These are phyloP conservation scores for Megaleporinus macrocephalus DNA, from an alignment of 2,113 vertebrate species.

Conservation along the genomic window DNA sequence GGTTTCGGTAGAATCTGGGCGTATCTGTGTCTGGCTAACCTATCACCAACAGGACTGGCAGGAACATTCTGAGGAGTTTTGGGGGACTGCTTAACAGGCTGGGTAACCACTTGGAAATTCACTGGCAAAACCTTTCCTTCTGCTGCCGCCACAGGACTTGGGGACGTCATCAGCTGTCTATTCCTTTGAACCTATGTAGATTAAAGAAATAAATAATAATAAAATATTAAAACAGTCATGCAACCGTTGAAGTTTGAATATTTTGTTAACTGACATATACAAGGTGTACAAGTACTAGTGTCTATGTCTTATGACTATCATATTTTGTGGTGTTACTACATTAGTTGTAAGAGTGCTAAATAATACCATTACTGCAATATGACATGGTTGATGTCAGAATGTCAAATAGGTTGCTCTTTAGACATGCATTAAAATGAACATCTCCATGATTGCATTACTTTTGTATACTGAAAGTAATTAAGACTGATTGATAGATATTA, in stretches of 20 bases:
- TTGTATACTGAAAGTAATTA: too few relatives aligned
- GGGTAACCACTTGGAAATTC: constrained; percentile 95
- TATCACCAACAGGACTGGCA: constrained; percentile 90
- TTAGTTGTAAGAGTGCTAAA: too few relatives aligned
- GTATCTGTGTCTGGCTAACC: constrained; percentile 86
- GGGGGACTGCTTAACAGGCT: constrained; percentile 93
- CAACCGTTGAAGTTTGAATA: too few relatives aligned
- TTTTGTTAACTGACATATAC: not conserved
- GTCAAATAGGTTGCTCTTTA: too few relatives aligned
- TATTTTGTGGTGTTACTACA: too few relatives aligned
- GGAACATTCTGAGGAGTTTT: constrained; percentile 93
- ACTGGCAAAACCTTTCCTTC: constrained; percentile 81
- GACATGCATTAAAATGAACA: too few relatives aligned
- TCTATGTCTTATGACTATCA: too few relatives aligned
- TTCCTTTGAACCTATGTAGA: constrained; percentile 80
- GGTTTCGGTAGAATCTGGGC: constrained; percentile 89
- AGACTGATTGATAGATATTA: too few relatives aligned
- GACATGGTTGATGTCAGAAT: too few relatives aligned
- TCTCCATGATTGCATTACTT: too few relatives aligned
- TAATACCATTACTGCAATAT: too few relatives aligned
- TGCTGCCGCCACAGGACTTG: constrained; percentile 81
- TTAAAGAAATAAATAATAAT: not conserved
- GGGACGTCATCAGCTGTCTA: constrained; percentile 86
- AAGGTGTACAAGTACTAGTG: not conserved
- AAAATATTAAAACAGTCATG: not conserved